Evolutionary conservation across 1,140 invertebrate genomes (phyloP).

Genomic region (Liolophura sinensis): DNA sequence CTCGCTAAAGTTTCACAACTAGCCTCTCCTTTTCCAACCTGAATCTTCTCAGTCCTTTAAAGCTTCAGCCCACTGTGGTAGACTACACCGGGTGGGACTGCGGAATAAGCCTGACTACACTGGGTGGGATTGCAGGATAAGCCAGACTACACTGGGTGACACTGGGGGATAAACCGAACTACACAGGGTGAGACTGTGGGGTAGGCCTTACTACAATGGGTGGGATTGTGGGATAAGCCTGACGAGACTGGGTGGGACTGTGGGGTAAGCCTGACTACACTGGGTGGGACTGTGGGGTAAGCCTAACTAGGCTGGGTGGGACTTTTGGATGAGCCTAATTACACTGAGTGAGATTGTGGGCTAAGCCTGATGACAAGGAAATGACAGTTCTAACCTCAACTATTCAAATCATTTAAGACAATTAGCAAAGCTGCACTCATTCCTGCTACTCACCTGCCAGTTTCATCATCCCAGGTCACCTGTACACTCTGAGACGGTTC

Average conservation of each 20-base stretch:
- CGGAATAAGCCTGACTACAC: constrained; percentile 14
- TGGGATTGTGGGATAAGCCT: constrained; percentile 22
- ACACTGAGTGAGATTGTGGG: constrained; percentile 29
- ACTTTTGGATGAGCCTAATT: constrained; percentile 15
- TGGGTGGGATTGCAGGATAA: not conserved
- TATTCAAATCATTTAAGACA: not conserved
- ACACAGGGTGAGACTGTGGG: not conserved
- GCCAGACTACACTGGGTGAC: constrained; percentile 15
- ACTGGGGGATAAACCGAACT: constrained; percentile 10
- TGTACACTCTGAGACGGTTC: constrained; percentile 52
- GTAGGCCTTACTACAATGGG: constrained; percentile 18
- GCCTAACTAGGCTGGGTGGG: constrained; percentile 25
- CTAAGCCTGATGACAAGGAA: not conserved
- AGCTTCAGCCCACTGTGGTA: not conserved
- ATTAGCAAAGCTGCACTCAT: not conserved
- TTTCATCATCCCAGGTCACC: constrained; percentile 61
- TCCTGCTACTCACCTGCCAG: constrained; percentile 36
- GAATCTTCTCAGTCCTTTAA: not conserved
- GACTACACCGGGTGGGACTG: constrained; percentile 11
- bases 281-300: constrained; percentile 30
- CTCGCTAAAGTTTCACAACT: constrained; percentile 29
- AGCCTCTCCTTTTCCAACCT: constrained; percentile 31
- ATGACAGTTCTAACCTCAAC: not conserved
- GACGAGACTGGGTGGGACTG: constrained; percentile 30
- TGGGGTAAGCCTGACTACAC: constrained; percentile 17